Evolutionary conservation across 23 tunicate species (phyloP).

Genomic region (Botrylloides violaceus): DNA sequence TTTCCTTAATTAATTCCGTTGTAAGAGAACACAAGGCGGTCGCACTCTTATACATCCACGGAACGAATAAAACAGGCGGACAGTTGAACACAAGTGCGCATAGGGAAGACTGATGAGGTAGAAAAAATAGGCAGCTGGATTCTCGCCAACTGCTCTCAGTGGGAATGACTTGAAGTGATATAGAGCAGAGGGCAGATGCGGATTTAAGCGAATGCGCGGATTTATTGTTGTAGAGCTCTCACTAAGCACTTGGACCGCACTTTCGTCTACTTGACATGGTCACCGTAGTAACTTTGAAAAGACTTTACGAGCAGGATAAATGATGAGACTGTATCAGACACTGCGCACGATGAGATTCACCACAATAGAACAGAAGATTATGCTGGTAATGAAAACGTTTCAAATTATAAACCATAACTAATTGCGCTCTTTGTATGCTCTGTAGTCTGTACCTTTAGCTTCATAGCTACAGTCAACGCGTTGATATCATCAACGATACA

Average conservation of each 20-base stretch:
- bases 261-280: not conserved
- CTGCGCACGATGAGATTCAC: not conserved
- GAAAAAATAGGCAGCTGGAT: not conserved
- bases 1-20: not conserved
- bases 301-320: not conserved
- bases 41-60: too few relatives aligned
- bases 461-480: too few relatives aligned
- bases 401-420: too few relatives aligned
- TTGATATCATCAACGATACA: too few relatives aligned
- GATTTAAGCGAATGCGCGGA: not conserved
- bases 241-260: not conserved
- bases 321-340: not conserved
- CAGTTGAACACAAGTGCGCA: too few relatives aligned
- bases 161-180: not conserved
- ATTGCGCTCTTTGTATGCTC: too few relatives aligned
- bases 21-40: too few relatives aligned
- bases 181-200: not conserved
- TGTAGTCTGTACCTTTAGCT: too few relatives aligned
- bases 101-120: too few relatives aligned
- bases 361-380: too few relatives aligned
- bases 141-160: not conserved
- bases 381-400: too few relatives aligned
- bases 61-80: too few relatives aligned
- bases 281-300: not conserved
- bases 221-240: not conserved